Conservation (phyloP, 2,888 invertebrate genomes). For the Actias luna region DNA sequence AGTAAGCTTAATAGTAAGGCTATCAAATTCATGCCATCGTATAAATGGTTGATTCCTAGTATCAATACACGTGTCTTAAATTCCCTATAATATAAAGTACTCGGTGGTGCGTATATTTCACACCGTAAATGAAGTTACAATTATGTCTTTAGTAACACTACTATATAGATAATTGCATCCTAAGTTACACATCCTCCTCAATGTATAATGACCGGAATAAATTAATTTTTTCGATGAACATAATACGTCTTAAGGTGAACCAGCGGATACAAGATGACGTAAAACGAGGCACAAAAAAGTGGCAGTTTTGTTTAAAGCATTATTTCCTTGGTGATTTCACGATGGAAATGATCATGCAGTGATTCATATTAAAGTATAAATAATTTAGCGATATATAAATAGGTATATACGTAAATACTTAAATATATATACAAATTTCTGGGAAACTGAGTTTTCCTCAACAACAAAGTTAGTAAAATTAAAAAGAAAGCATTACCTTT, state of each 20-base stretch:
- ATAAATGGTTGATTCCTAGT: background rate
- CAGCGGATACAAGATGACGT: conserved; percentile 15
- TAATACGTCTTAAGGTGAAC: conserved; percentile 5
- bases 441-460: too few relatives aligned
- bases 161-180: background rate
- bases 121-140: background rate
- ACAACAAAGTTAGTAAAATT: too few relatives aligned
- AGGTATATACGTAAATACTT: background rate
- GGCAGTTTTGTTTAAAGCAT: conserved; percentile 17
- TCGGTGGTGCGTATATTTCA: too few relatives aligned
- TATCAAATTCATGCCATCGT: background rate
- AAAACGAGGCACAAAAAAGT: conserved; percentile 16
- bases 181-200: conserved; percentile 2
- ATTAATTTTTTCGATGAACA: conserved; percentile 7
- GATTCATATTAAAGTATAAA: conserved; percentile 15
- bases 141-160: background rate
- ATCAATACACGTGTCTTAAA: background rate
- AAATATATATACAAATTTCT: too few relatives aligned
- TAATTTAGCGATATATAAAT: background rate
- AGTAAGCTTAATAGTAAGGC: background rate
- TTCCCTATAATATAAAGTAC: too few relatives aligned
- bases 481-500: too few relatives aligned
- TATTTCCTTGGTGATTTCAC: conserved; percentile 18
- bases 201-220: conserved; percentile 10
- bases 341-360: conserved; percentile 9